Evolutionary conservation across 2,113 vertebrate species (phyloP), one percentile per base, ranked within the genome.

Genomic region (Condylura cristata): DNA sequence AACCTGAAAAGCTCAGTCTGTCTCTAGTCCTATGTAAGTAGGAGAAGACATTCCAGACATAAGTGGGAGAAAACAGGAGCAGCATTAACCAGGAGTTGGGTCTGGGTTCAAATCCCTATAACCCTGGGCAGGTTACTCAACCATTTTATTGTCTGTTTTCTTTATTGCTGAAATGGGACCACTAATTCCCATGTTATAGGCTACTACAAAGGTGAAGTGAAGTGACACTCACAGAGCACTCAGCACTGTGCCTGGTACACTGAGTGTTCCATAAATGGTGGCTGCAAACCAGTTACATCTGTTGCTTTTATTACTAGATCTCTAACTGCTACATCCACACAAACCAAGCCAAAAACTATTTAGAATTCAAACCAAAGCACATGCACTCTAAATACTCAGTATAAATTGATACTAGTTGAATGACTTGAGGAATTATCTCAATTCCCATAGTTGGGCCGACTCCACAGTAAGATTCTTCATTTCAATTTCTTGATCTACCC

Each of bases 281-380:
- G 70, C 68, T 90, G 46, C 18, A 71, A 85, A 46, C 60, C n/a
- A 71, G 51, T 75, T 65, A 82, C 46, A 66, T 63, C 28, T 61
- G 63, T 16, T 89, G 63, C 89, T 88, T 90, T 78, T 58, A 61
- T n/a, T 53, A 18, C 46, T 72, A 34, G 26, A 37, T 65, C 48
- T 86, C 39, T 32, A 90, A 70, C 65, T 63, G 61, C 61, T 78
- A 5, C 4, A 70, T 46, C 90, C 61, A 88, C 6, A 30, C 48
- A 78, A 95, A 90, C 53, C 20, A 34, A 74, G 53, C 32, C 24
- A 91, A 78, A 93, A 86, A 30, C 12, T 6, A 87, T 53, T 91
- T 13, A 71, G 61, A 56, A 89, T 86, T 94, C 91, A 80, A 78
- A 89, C 30, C 32, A 78, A 79, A 85, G 44, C 65, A 76, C 0